Conservation (phyloP, 2,888 invertebrate species). For the Cepaea hortensis region DNA sequence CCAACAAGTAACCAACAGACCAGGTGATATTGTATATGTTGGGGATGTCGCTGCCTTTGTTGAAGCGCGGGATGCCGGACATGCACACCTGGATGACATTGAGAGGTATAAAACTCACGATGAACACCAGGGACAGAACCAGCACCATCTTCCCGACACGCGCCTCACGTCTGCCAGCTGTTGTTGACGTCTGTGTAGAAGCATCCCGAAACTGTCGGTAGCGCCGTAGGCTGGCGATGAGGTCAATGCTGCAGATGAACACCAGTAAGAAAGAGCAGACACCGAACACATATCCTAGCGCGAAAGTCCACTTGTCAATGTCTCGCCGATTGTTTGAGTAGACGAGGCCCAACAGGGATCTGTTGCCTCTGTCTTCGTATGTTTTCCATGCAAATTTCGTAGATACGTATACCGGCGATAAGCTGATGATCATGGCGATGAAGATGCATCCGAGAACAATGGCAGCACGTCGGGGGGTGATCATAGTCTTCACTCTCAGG, state of each 20-base stretch:
- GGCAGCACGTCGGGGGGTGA: background rate
- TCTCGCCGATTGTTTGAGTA: background rate
- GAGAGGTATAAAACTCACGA: constrained; percentile 11
- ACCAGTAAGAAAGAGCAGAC: background rate
- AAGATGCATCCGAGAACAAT: constrained; percentile 7
- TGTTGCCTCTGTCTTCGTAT: background rate
- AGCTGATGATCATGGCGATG: background rate
- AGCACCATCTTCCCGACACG: constrained; percentile 9
- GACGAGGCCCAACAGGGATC: background rate
- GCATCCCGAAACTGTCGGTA: background rate
- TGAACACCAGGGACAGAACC: background rate
- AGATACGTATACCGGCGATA: background rate
- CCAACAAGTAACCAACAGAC: constrained; percentile 9
- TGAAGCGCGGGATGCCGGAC: background rate
- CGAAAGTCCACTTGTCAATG: constrained; percentile 11
- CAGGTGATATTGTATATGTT: constrained; percentile 10
- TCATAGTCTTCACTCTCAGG: background rate
- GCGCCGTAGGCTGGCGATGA: background rate
- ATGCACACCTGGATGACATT: constrained; percentile 17
- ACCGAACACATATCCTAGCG: background rate
- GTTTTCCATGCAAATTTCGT: background rate
- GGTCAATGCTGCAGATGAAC: background rate
- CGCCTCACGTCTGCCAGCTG: background rate
- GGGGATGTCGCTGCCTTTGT: constrained; percentile 16
- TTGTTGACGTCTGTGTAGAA: background rate